Base-by-base conservation (phyloP, 1,140 invertebrate genomes). In the Formica selysi region DNA sequence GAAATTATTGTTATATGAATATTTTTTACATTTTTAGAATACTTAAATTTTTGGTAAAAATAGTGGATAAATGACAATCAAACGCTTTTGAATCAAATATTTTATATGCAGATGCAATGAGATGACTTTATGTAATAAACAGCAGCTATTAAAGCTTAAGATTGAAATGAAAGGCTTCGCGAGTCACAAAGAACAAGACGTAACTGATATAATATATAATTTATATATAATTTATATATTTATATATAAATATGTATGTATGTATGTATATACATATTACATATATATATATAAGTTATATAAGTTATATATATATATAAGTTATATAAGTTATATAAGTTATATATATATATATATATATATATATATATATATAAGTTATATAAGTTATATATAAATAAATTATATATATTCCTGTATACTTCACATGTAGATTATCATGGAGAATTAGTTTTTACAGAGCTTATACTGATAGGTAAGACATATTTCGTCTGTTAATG, bases 61-160 rank as follows among this genome's bases (percentile, higher is more conserved):
- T 68, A 68, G 13, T 79, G n/a, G 8, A 41, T 29, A 71, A 71
- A 41, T 3, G 57, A 73, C 68, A 83, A 79, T 79, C 76, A 76
- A 84, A 76, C 13, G 16, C 54, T 68, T 80, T 32, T 7, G 4
- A 68, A 68, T 41, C 32, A 57, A 70, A 80, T 26, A 16, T 29
- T 59, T 73, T 76, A 59, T 10, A 74, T 36, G 19, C 38, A 22
- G 36, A 36, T 32, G 19, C 48, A 64, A 68, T 86, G 76, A 81
- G 61, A 62, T 86, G 76, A 86, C 76, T 85, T 76, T 61, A 68
- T 59, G 11, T 73, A 73, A 6, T n/a, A 73, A 81, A 54, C 8
- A 79, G 38, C 26, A 36, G n/a, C 19, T 73, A 32, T 68, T 22
- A 22, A 22, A 22, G 22, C 22, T 22, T 22, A 22, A 22, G 22